Percentiles rank a stretch among this genome's conserved stretches.
These are phyloP conservation scores for Parambassis ranga DNA, from an alignment of 2,797 vertebrate species.

Conservation along the genomic window DNA sequence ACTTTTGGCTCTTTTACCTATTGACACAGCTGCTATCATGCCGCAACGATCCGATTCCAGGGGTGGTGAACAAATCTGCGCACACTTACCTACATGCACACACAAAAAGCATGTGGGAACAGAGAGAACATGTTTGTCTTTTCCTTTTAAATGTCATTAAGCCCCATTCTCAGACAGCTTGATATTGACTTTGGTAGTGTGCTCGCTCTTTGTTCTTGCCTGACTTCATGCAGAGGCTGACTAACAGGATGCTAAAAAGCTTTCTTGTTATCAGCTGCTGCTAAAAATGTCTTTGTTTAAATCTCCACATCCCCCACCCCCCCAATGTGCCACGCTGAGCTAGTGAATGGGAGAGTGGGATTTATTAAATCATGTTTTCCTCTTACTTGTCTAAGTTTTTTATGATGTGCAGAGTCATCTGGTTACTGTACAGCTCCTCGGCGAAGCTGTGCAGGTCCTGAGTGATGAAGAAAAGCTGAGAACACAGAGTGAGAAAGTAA, in stretches of 20 bases:
- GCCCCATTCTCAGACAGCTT: slow-evolving; percentile 47
- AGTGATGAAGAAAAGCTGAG: slow-evolving; percentile 67
- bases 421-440: slow-evolving; percentile 58
- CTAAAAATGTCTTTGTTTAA: slow-evolving; percentile 11
- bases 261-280: slow-evolving; percentile 26
- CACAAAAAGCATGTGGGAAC: slow-evolving; percentile 9
- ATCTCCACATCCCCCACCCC: slow-evolving; percentile 8
- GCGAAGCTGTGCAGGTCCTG: slow-evolving; percentile 38
- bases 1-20: slow-evolving; percentile 61
- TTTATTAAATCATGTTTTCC: slow-evolving; percentile 20
- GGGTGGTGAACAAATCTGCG: slow-evolving; percentile 57
- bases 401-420: slow-evolving; percentile 60
- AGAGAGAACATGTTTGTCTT: slow-evolving; percentile 43
- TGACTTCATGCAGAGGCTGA: slow-evolving; percentile 45
- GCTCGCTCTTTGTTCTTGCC: slow-evolving; percentile 38
- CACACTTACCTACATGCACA: slow-evolving; percentile 46
- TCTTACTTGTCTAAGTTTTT: slow-evolving; percentile 27
- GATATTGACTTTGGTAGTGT: slow-evolving; percentile 44
- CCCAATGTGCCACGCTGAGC: not conserved
- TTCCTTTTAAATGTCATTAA: slow-evolving; percentile 57
- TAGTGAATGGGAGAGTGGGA: not conserved
- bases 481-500: slow-evolving; percentile 66
- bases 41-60: slow-evolving; percentile 66
- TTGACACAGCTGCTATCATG: slow-evolving; percentile 81
- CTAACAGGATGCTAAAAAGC: slow-evolving; percentile 28